These are phyloP conservation scores for Beroe ovata DNA, from an alignment of 37 sponge, comb jelly and placozoan species.

Conservation along the genomic window DNA sequence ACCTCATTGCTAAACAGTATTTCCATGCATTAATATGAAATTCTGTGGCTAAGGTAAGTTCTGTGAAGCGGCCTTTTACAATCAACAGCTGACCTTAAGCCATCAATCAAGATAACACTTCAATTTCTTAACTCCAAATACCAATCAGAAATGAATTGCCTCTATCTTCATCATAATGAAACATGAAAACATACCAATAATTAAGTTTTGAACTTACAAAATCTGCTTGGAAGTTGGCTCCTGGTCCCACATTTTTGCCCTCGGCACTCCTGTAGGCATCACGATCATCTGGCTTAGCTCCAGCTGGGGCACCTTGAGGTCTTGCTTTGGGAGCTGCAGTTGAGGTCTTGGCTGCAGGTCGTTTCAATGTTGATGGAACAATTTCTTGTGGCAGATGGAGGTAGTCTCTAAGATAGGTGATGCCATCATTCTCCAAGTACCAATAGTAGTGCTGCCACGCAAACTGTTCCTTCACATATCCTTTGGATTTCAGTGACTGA, in stretches of 20 bases:
- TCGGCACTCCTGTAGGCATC: constrained; percentile 68
- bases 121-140: neutral
- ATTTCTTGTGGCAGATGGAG: constrained; percentile 95
- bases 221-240: constrained; percentile 55
- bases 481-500: constrained; percentile 86
- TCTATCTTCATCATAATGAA: constrained; percentile 27
- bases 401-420: constrained; percentile 90
- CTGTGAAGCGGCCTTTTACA: constrained; percentile 58
- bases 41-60: neutral
- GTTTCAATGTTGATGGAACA: constrained; percentile 92
- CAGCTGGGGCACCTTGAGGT: constrained; percentile 68
- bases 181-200: neutral
- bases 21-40: too few species aligned
- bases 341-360: constrained; percentile 76
- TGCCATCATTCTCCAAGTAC: constrained; percentile 96
- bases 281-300: constrained; percentile 68
- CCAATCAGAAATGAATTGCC: constrained; percentile 20
- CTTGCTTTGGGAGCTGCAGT: constrained; percentile 71
- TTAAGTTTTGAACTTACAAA: constrained; percentile 82
- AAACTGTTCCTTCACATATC: constrained; percentile 93
- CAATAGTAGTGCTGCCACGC: constrained; percentile 95
- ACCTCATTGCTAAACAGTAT: too few species aligned
- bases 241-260: constrained; percentile 64
- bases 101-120: constrained; percentile 41
- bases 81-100: neutral